Base-by-base conservation (phyloP, 2,888 invertebrate species). In the Erannis defoliaria region DNA sequence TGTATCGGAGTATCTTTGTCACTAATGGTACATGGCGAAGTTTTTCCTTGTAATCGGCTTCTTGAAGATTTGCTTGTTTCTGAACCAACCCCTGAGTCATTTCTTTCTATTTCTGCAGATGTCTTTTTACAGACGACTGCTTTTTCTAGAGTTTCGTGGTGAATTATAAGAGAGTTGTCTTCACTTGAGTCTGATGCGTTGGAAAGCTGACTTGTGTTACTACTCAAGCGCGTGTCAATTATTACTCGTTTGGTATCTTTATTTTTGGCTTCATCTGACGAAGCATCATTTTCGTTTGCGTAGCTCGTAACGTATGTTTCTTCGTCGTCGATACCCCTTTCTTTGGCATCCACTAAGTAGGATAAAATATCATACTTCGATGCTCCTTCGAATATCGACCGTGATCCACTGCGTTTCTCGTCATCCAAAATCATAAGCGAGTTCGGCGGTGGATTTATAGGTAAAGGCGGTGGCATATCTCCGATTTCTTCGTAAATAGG, bases 51-150 rank as follows among this genome's bases (percentile, higher is more conserved):
- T 72, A 95, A 94, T 82, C 95, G 94, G 82, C 96, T 97, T 74
- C 97, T 94, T 57, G 97, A 97, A 58, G 97, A 96, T 84, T 97
- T 97, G 82, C 97, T 97, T 6, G 98, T 98, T 86, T 98, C 98
- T 3, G 97, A 97, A 49, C 98, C 98, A 1, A 98, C 98, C 1
- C 98, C 98, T 16, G 98, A 98, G 85, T 98, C 98, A 78, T 98
- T 98, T 69, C 98, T 94, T 90, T 98, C 98, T 71, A 98, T 96
- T 84, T 98, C 97, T 2, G 95, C 95, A 8, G 94, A 93, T 29
- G 94, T 90, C 75, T 95, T 95, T 72, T 94, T 94, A 71, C 90
- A 94, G 9, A 91, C 83, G 12, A 89, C 79, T 42, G 90, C 84
- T 70, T 95, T 95, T 68, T 95, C 95, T 61, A 93, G 86, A 35